These are phyloP conservation scores for Macrotis lagotis DNA, from an alignment of 2,113 vertebrate species.

Conservation along the genomic window DNA sequence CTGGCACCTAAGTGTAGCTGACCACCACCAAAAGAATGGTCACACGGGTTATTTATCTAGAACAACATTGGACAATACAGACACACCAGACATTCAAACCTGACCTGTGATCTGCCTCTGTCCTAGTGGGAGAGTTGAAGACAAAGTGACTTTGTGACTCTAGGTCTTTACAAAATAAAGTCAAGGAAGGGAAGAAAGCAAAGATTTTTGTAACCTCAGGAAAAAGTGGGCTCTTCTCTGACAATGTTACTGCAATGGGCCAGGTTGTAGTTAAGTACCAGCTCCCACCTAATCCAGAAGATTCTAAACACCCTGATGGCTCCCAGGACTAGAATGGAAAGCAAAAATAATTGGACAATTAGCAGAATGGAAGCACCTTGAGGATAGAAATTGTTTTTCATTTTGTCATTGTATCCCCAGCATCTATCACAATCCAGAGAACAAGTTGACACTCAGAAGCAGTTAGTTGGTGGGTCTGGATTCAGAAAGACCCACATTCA, in stretches of 20 bases:
- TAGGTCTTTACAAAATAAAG: not conserved
- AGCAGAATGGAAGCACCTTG: not conserved
- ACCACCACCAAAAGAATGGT: not conserved
- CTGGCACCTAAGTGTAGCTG: not conserved
- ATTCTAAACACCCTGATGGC: not conserved
- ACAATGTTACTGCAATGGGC: not conserved
- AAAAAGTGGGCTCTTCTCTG: not conserved
- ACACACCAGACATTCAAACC: not conserved
- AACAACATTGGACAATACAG: not conserved
- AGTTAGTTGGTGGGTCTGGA: not conserved
- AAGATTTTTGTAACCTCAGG: not conserved
- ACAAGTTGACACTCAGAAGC: not conserved
- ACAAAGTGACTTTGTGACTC: not conserved
- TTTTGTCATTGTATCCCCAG: not conserved
- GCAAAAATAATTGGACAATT: not conserved
- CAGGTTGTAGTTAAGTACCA: not conserved
- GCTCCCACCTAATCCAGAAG: not conserved
- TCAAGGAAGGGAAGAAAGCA: not conserved
- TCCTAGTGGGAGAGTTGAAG: not conserved
- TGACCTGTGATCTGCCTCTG: not conserved
- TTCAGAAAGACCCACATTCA: not conserved
- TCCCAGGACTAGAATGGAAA: not conserved
- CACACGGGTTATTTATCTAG: conserved; percentile 20
- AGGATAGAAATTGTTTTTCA: not conserved
- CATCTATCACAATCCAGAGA: not conserved